Percentiles rank a stretch among this genome's conserved stretches.
Evolutionary conservation across 2,113 vertebrate genomes (phyloP).

Genomic region (Junco hyemalis): DNA sequence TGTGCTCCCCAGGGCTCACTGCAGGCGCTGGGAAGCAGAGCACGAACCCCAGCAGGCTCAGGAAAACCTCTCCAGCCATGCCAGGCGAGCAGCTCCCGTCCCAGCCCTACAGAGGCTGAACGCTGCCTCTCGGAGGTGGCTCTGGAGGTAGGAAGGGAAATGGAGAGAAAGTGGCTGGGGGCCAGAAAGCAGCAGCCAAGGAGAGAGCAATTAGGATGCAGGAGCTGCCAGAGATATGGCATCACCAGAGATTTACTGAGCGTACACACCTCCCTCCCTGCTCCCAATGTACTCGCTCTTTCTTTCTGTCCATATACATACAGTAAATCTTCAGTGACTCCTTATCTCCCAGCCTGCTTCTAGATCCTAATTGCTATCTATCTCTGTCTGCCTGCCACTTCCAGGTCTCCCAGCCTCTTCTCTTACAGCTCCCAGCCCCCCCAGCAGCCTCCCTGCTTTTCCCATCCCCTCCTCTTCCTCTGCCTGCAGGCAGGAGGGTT

Average conservation of each 20-base stretch:
- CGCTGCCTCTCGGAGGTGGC: background rate
- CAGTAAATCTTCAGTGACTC: slow-evolving; percentile 70
- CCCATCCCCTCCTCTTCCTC: background rate
- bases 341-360: slow-evolving; percentile 68
- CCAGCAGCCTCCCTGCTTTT: background rate
- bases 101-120: background rate
- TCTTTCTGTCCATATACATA: slow-evolving; percentile 66
- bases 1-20: background rate
- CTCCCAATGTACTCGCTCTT: slow-evolving; percentile 48
- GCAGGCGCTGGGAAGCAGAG: background rate
- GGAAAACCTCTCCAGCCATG: background rate
- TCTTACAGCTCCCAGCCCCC: background rate
- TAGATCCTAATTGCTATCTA: slow-evolving; percentile 68
- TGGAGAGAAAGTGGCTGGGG: background rate
- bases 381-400: slow-evolving; percentile 59
- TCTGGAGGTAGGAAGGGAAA: background rate
- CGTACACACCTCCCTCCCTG: slow-evolving; percentile 63
- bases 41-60: background rate
- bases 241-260: slow-evolving; percentile 57
- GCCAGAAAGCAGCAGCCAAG: slow-evolving; percentile 9
- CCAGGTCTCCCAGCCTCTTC: slow-evolving; percentile 50
- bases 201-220: slow-evolving; percentile 61
- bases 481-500: background rate
- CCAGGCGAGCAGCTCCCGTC: background rate
- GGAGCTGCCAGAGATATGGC: slow-evolving; percentile 52